Percentiles rank a stretch among this genome's conserved stretches.
phyloP scores from a whole-genome alignment of 1,140 invertebrate genomes.

The Xylocopa sonorina region DNA sequence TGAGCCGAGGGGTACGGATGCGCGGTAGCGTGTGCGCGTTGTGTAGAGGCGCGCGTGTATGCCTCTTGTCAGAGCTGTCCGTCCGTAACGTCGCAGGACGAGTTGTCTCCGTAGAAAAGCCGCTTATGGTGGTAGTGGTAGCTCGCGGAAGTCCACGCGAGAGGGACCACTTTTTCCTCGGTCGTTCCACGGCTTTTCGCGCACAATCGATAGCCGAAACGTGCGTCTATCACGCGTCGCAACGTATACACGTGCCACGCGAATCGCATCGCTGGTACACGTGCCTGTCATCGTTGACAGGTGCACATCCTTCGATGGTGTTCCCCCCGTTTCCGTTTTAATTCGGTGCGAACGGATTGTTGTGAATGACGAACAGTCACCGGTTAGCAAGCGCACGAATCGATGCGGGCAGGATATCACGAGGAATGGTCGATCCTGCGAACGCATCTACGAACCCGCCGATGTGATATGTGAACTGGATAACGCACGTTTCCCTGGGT shows the following conservation, averaged over 20 bases:
- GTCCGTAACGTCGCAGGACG: conserved; percentile 61
- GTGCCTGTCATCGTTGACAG: conserved; percentile 26
- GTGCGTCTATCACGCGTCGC: neutral
- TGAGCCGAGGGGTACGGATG: conserved; percentile 13
- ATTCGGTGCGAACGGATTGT: neutral
- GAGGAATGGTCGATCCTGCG: neutral
- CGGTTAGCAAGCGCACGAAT: conserved; percentile 18
- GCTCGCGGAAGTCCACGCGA: conserved; percentile 17
- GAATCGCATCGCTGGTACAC: conserved; percentile 23
- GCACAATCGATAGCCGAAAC: conserved; percentile 20
- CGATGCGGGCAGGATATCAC: conserved; percentile 24
- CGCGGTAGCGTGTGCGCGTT: conserved; percentile 55
- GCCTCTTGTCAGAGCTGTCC: conserved; percentile 53
- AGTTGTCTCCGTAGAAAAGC: conserved; percentile 54
- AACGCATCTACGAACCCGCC: too few species aligned
- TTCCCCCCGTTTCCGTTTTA: neutral
- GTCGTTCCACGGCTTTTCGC: conserved; percentile 3
- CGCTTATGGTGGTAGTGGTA: conserved; percentile 44
- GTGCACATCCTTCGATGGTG: neutral
- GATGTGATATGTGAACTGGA: conserved; percentile 21
- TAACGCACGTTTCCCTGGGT: neutral
- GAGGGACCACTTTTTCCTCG: neutral
- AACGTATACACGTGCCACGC: conserved; percentile 29
- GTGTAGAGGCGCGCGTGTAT: conserved; percentile 55
- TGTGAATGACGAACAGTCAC: neutral